Evolutionary conservation across 2,888 invertebrate species (phyloP).

Genomic region (Rhopalosiphum nymphaeae): DNA sequence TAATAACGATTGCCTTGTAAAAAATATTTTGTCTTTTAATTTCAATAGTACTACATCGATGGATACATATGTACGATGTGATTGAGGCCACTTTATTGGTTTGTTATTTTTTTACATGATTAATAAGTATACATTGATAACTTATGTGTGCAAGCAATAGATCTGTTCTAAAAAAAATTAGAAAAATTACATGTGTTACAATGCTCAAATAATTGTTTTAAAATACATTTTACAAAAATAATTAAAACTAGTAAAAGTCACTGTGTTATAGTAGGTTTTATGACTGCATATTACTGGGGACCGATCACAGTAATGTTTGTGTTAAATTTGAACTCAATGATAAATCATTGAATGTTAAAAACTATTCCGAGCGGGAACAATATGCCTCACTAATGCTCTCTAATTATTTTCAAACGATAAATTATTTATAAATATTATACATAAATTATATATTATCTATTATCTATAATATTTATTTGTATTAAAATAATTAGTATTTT

Average conservation of each 20-base stretch:
- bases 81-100: constrained; percentile 83
- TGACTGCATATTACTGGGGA: background rate
- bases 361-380: background rate
- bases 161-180: background rate
- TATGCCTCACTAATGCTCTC: background rate
- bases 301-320: background rate
- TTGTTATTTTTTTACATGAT: constrained; percentile 67
- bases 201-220: background rate
- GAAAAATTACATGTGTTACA: background rate
- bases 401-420: background rate
- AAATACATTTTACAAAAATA: background rate
- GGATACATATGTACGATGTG: constrained; percentile 92
- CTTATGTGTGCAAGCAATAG: background rate
- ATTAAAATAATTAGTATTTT: background rate
- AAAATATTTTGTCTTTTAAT: no score
- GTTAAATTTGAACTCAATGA: background rate
- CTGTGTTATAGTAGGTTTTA: background rate
- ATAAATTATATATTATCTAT: no score
- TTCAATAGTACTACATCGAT: constrained; percentile 73
- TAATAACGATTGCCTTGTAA: no score
- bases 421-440: background rate
- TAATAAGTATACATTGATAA: background rate
- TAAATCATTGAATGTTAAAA: background rate
- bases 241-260: background rate
- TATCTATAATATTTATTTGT: background rate